A percentile compares a stretch with the other conserved stretches of the same genome.
phyloP scores from a whole-genome alignment of 2,888 invertebrate genomes.

The Chrysopilus asiliformis region DNA sequence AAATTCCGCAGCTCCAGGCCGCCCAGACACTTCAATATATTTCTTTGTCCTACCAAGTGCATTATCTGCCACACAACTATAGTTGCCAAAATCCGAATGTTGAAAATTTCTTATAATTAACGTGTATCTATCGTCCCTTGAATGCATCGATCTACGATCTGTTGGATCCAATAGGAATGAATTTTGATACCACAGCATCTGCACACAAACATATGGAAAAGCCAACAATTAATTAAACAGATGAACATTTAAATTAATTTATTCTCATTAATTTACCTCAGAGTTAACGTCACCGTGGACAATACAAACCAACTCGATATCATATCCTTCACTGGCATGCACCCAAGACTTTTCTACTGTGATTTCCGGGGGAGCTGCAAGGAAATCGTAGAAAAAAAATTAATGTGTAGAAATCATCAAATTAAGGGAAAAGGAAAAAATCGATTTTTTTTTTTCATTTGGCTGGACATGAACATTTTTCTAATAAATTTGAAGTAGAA shows the following conservation, averaged over 20 bases:
- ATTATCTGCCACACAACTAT: constrained; percentile 43
- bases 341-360: constrained; percentile 47
- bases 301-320: constrained; percentile 46
- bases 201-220: no score
- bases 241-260: no score
- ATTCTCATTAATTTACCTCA: constrained; percentile 28
- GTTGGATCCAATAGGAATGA: constrained; percentile 47
- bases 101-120: constrained; percentile 46
- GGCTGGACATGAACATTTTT: no score
- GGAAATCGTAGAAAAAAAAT: no score
- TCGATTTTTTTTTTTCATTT: no score
- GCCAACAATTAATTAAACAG: no score
- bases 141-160: constrained; percentile 46
- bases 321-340: constrained; percentile 47
- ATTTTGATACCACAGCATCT: constrained; percentile 53
- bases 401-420: no score
- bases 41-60: constrained; percentile 40
- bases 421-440: no score
- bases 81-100: constrained; percentile 49
- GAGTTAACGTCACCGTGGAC: constrained; percentile 46
- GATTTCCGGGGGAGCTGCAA: constrained; percentile 48
- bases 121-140: constrained; percentile 44
- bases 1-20: constrained; percentile 49
- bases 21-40: constrained; percentile 49
- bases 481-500: no score